Evolutionary conservation across 2,113 vertebrate species (phyloP).

Genomic region (Stegostoma tigrinum): DNA sequence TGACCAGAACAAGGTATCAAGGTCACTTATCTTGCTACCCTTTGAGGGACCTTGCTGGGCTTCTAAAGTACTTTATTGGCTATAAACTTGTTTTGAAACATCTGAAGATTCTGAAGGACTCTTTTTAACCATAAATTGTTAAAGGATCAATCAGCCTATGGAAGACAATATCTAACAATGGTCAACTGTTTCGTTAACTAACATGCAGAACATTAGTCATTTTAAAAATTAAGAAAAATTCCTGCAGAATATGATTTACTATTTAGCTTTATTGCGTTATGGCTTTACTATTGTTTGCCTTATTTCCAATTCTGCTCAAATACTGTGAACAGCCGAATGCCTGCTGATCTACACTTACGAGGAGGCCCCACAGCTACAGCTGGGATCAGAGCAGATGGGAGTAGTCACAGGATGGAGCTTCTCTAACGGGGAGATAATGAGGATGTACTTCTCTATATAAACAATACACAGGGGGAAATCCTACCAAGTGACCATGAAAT

Average conservation of each 20-base stretch:
- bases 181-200: neutral
- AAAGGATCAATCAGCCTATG: neutral
- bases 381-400: slow-evolving; percentile 10
- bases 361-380: neutral
- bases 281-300: neutral
- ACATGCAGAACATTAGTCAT: neutral
- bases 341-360: neutral
- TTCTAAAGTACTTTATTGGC: neutral
- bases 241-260: neutral
- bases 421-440: slow-evolving; percentile 14
- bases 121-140: neutral
- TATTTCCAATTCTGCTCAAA: neutral
- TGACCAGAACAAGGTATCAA: neutral
- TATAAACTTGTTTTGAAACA: neutral
- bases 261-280: neutral
- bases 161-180: neutral
- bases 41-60: neutral
- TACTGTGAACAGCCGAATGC: neutral
- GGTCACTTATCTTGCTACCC: neutral
- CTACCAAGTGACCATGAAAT: slow-evolving; percentile 21
- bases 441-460: neutral
- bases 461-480: slow-evolving; percentile 22
- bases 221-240: neutral
- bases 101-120: neutral
- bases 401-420: neutral